Conservation (phyloP, 2,113 vertebrate species). For the Boulengeromyrus knoepffleri region DNA sequence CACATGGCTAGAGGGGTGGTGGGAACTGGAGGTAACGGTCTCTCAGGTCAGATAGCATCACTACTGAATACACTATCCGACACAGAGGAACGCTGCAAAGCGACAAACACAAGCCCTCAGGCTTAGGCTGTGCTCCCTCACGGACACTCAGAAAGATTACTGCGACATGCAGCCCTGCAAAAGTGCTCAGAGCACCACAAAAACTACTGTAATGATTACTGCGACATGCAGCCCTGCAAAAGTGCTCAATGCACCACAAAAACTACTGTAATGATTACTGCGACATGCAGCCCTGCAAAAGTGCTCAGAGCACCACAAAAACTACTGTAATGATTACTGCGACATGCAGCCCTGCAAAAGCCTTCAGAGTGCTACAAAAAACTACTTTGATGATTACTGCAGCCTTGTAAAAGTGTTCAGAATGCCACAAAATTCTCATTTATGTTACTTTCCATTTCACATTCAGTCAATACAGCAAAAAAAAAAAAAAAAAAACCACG, state of each 20-base stretch:
- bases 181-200: not conserved
- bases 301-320: not conserved
- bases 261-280: not conserved
- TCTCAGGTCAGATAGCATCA: not conserved
- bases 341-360: not conserved
- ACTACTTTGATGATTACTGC: not conserved
- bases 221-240: not conserved
- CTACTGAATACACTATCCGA: not conserved
- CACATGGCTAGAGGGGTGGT: not conserved
- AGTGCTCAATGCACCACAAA: not conserved
- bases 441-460: not conserved
- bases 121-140: not conserved
- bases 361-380: not conserved
- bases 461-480: not conserved
- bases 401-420: not conserved
- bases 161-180: not conserved
- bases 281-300: not conserved
- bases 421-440: not conserved
- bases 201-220: not conserved
- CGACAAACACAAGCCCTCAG: not conserved
- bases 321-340: not conserved
- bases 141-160: not conserved
- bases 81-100: too few species aligned
- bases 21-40: not conserved
- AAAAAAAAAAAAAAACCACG: not conserved